phyloP scores from a whole-genome alignment of 2,113 vertebrate genomes.

The Cyphomyrus discorhynchus region DNA sequence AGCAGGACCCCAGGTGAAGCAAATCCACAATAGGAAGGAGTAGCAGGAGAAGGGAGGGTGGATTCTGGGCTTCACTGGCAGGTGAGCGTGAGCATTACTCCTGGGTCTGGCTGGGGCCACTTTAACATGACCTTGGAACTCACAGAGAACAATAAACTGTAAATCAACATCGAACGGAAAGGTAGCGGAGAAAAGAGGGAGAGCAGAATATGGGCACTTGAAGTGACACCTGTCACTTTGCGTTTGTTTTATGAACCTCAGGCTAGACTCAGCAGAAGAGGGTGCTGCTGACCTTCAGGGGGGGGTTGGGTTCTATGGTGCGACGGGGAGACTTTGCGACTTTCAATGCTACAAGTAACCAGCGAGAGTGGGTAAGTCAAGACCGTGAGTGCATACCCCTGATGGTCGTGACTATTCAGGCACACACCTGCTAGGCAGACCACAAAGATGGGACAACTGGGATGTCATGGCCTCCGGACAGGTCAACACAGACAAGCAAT shows the following conservation, averaged over 20 bases:
- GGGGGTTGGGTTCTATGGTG: background rate
- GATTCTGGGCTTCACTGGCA: slow-evolving; percentile 33
- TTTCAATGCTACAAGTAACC: background rate
- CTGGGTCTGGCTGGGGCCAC: slow-evolving; percentile 44
- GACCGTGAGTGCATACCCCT: background rate
- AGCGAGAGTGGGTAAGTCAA: background rate
- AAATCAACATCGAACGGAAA: slow-evolving; percentile 46
- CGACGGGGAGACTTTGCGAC: slow-evolving; percentile 2
- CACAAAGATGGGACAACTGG: slow-evolving; percentile 2
- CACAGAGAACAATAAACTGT: slow-evolving; percentile 61
- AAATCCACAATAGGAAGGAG: slow-evolving; percentile 18
- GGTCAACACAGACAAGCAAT: background rate
- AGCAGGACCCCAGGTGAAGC: slow-evolving; percentile 31
- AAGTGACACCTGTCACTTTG: slow-evolving; percentile 68
- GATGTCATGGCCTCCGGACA: background rate
- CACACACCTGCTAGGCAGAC: background rate
- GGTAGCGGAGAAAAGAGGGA: slow-evolving; percentile 27
- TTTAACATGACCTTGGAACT: slow-evolving; percentile 61
- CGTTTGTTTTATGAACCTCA: slow-evolving; percentile 68
- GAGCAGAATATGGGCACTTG: slow-evolving; percentile 31
- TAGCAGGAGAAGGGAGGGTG: slow-evolving; percentile 22
- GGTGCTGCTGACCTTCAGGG: slow-evolving; percentile 56
- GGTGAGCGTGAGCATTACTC: slow-evolving; percentile 40
- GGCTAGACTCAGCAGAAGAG: slow-evolving; percentile 53
- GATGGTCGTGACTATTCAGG: background rate